Conservation (phyloP, 2,113 vertebrate species). For the Tringa solitaria region DNA sequence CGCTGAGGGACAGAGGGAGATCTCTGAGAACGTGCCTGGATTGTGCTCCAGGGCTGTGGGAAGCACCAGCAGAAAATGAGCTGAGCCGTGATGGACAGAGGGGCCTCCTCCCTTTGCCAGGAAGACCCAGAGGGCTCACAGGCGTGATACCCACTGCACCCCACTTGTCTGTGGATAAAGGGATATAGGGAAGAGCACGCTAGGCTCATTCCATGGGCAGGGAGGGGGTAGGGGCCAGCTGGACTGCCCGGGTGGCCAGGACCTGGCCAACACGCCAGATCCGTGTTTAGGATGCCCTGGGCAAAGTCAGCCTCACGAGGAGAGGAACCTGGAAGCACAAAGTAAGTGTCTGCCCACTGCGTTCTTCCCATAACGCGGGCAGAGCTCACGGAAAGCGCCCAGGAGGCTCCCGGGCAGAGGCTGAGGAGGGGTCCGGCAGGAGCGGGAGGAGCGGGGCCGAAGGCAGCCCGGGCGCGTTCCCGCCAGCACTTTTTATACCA, state of each 20-base stretch:
- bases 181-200: rapidly evolving
- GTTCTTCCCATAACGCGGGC: rapidly evolving
- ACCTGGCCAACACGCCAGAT: background rate
- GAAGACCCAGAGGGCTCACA: background rate
- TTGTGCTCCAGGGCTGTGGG: background rate
- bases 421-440: rapidly evolving
- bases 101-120: background rate
- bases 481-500: rapidly evolving
- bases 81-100: no score
- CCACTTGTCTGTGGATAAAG: no score
- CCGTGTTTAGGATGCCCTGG: rapidly evolving
- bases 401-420: no score
- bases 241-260: rapidly evolving
- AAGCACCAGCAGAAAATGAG: background rate
- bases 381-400: background rate
- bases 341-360: no score
- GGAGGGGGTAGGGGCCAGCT: no score
- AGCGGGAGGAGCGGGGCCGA: background rate
- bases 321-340: background rate
- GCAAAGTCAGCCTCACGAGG: background rate
- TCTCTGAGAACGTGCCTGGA: background rate
- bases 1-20: background rate
- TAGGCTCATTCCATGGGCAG: background rate
- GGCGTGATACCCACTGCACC: rapidly evolving
- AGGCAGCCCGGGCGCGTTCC: background rate